Evolutionary conservation across 2,113 vertebrate genomes (phyloP), one percentile per base, ranked within the genome.

Genomic region (Neolamprologus falcicula): DNA sequence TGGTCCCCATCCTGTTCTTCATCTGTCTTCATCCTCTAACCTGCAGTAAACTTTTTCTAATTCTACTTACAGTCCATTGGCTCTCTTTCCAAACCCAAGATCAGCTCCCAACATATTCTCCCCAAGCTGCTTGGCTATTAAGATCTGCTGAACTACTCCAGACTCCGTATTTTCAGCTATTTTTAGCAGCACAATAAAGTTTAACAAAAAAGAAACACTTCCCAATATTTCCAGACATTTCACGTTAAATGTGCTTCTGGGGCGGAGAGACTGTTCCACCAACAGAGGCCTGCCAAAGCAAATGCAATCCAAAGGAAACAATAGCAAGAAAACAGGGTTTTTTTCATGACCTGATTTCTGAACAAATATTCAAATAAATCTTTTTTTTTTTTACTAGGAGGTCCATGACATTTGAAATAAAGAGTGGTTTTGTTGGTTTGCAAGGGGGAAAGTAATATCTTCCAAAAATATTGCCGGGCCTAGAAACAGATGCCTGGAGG

Each of bases 141-240:
- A 42, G 31, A 53, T 42, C 76, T 17, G 42, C 24, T 86, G 86
- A 93, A 93, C 84, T 33, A 47, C 83, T 83, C 82, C 86, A 86
- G 83, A 90, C 79, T 90, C 80, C 55, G 73, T 90, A 68, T 85
- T 88, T 83, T 87, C 5, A 7, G 17, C 92, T 96, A 96, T 96
- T 95, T 95, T 93, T 96, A 95, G 94, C 82, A 86, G 90, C 90
- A 95, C 95, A 96, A 95, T 95, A 95, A 94, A 94, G 89, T 55
- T 45, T 14, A 68, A 91, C 35, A 89, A 90, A 87, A 91, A 89
- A 85, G 78, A 90, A 89, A 88, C 42, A 82, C 82, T 83, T 89
- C 86, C 85, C 88, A 88, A 90, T 83, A 85, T 93, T 93, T 95
- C 92, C 94, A 94, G 94, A 93, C 94, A 87, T 94, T 94, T 94